Evolutionary conservation across 2,797 vertebrate genomes (phyloP).

Genomic region (Hippoglossus hippoglossus): DNA sequence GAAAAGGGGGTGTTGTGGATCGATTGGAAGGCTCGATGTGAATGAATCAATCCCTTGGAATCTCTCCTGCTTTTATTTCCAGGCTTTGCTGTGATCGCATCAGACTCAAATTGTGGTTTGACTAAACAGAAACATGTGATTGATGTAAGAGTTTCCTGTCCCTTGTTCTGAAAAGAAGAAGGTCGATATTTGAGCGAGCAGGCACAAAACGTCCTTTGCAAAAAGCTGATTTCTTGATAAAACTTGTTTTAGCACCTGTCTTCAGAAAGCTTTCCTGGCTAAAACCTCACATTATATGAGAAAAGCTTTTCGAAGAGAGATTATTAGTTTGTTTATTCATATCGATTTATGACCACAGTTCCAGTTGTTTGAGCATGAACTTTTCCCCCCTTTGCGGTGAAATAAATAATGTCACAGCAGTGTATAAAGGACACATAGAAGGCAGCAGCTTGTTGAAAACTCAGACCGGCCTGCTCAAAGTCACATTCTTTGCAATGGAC

Average conservation of each 20-base stretch:
- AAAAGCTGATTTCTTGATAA: neutral
- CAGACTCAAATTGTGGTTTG: slow-evolving; percentile 15
- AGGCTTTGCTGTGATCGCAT: slow-evolving; percentile 10
- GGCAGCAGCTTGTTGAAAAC: slow-evolving; percentile 25
- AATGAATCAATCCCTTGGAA: slow-evolving; percentile 57
- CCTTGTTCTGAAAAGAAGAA: neutral
- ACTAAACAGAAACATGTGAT: slow-evolving; percentile 27
- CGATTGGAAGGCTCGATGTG: slow-evolving; percentile 26
- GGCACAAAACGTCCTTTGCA: neutral
- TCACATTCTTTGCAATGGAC: neutral
- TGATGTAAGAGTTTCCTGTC: neutral
- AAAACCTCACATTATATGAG: too few relatives aligned
- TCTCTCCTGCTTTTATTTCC: slow-evolving; percentile 36
- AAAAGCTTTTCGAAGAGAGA: slow-evolving; percentile 3
- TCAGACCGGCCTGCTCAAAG: slow-evolving; percentile 23
- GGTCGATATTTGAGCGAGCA: neutral
- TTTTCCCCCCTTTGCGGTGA: neutral
- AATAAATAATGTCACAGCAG: slow-evolving; percentile 29
- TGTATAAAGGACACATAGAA: slow-evolving; percentile 23
- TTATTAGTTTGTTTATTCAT: slow-evolving; percentile 7
- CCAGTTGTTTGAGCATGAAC: slow-evolving; percentile 15
- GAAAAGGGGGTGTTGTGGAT: slow-evolving; percentile 30
- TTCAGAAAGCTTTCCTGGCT: neutral
- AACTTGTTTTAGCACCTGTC: neutral
- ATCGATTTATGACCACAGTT: slow-evolving; percentile 14